Evolutionary conservation across 2,888 invertebrate species (phyloP).

Genomic region (Protophormia terraenovae): DNA sequence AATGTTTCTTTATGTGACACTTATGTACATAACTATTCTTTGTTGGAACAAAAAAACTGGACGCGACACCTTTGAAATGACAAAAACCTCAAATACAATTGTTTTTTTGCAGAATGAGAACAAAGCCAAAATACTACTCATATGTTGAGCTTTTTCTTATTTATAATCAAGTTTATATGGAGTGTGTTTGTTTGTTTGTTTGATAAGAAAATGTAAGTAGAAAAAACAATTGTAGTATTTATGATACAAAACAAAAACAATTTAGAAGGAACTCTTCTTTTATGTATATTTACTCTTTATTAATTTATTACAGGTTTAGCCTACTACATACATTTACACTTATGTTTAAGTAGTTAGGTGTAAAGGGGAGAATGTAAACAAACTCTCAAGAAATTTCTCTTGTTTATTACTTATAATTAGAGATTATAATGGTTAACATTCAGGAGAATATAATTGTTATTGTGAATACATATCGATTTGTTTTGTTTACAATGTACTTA

Average conservation of each 20-base stretch:
- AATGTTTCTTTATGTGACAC: slow-evolving; percentile 55
- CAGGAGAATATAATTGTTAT: background rate
- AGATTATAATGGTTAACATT: background rate
- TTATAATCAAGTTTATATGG: too few relatives aligned
- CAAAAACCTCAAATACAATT: background rate
- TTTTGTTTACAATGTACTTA: background rate
- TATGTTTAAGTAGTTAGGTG: background rate
- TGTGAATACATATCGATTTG: background rate
- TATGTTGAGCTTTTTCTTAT: too few relatives aligned
- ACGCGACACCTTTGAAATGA: slow-evolving; percentile 57
- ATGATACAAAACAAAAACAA: background rate
- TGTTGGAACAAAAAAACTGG: slow-evolving; percentile 44
- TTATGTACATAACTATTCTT: background rate
- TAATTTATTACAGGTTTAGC: slow-evolving; percentile 29
- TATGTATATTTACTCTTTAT: slow-evolving; percentile 26
- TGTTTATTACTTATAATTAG: background rate
- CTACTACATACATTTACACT: background rate
- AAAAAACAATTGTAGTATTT: slow-evolving; percentile 7
- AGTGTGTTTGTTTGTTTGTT: background rate
- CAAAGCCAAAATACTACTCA: slow-evolving; percentile 26
- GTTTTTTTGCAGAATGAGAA: background rate
- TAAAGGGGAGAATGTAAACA: background rate
- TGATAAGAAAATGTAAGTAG: slow-evolving; percentile 19
- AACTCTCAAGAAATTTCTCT: background rate
- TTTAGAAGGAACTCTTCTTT: background rate